Percentiles rank a stretch among this genome's conserved stretches.
Evolutionary conservation across 2,113 vertebrate genomes (phyloP).

Genomic region (Petrocephalus zakoni): DNA sequence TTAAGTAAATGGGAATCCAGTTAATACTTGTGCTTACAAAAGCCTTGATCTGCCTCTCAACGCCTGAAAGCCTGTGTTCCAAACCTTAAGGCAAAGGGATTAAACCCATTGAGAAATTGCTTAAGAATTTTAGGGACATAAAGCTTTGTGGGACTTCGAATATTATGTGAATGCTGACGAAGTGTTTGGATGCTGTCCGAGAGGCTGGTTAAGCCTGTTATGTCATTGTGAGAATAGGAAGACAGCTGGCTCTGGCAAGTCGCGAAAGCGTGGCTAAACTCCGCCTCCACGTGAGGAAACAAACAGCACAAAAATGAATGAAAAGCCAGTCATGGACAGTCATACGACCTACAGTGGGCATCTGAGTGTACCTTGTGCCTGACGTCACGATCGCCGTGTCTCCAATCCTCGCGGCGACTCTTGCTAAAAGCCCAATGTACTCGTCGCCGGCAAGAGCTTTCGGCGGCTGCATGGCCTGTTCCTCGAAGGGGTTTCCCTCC

Average conservation of each 20-base stretch:
- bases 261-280: not conserved
- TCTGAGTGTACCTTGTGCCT: slow-evolving; percentile 61
- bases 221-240: not conserved
- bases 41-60: not conserved
- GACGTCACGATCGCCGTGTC: slow-evolving; percentile 68
- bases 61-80: not conserved
- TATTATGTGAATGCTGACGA: slow-evolving; percentile 8
- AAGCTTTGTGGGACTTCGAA: not conserved
- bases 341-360: not conserved
- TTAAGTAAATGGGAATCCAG: not conserved
- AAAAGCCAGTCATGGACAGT: not conserved
- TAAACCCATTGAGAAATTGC: not conserved
- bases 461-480: slow-evolving; percentile 54
- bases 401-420: slow-evolving; percentile 61
- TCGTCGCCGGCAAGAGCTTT: slow-evolving; percentile 50
- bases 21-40: not conserved
- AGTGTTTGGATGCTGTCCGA: not conserved
- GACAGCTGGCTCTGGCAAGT: not conserved
- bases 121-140: slow-evolving; percentile 11
- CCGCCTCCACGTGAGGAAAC: not conserved
- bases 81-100: not conserved
- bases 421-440: slow-evolving; percentile 62
- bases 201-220: not conserved
- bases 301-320: not conserved
- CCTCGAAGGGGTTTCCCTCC: slow-evolving; percentile 65